phyloP scores from a whole-genome alignment of 2,888 invertebrate species.

The Lumbricus terrestris region DNA sequence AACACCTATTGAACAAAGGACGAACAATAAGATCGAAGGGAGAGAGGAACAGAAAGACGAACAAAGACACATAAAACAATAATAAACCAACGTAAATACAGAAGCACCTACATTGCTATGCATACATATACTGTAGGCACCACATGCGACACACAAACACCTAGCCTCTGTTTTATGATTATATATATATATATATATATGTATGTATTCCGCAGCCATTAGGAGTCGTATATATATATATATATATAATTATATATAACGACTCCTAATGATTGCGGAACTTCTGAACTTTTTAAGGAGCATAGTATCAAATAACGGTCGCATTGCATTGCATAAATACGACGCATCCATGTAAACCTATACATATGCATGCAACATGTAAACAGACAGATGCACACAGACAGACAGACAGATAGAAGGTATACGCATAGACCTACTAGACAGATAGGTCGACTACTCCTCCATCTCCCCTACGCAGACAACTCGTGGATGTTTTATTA shows the following conservation, averaged over 20 bases:
- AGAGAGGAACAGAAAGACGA: neutral
- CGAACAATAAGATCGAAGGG: too few relatives aligned
- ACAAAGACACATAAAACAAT: neutral
- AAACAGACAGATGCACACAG: too few relatives aligned
- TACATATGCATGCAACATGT: too few relatives aligned
- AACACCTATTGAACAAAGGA: neutral
- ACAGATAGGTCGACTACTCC: neutral
- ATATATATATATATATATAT: neutral
- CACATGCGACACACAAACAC: neutral
- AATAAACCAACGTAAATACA: neutral
- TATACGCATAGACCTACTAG: neutral
- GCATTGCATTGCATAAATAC: neutral
- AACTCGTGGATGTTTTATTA: neutral
- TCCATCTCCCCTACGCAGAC: neutral
- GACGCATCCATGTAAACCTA: too few relatives aligned
- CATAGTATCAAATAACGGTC: too few relatives aligned
- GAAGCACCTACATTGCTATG: neutral
- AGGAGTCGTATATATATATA: neutral
- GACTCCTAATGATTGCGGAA: too few relatives aligned
- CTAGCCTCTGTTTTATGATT: too few relatives aligned
- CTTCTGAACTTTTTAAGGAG: too few relatives aligned
- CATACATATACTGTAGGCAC: neutral
- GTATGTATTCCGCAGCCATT: too few relatives aligned
- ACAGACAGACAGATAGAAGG: too few relatives aligned
- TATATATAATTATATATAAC: neutral